Evolutionary conservation across 2,113 vertebrate genomes (phyloP).

Genomic region (Aegithalos caudatus): DNA sequence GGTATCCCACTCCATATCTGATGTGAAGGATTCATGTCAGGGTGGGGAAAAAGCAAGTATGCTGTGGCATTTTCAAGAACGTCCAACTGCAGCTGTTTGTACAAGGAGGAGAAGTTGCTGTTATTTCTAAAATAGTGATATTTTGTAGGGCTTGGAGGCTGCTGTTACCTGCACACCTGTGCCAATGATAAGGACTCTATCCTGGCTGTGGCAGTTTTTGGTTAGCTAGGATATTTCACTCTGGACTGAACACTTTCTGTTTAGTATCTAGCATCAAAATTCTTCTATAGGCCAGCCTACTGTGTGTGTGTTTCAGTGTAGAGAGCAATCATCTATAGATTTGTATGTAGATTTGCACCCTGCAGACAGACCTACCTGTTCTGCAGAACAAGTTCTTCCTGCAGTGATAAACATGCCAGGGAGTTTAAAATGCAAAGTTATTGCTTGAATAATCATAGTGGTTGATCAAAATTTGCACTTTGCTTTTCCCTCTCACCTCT

Average conservation of each 20-base stretch:
- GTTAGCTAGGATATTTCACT: not conserved
- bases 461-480: not conserved
- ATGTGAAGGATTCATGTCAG: not conserved
- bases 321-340: not conserved
- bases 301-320: accelerated
- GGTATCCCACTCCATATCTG: not conserved
- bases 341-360: not conserved
- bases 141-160: not conserved
- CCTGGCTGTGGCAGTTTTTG: not conserved
- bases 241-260: not conserved
- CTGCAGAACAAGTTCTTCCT: not conserved
- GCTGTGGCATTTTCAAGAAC: not conserved
- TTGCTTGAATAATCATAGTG: not conserved
- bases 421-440: not conserved
- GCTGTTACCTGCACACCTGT: not conserved
- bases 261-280: not conserved
- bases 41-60: not conserved
- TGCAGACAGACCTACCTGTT: not conserved
- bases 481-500: not conserved
- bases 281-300: not conserved
- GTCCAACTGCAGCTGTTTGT: not conserved
- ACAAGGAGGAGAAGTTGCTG: not conserved
- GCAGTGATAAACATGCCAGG: not conserved
- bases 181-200: not conserved
- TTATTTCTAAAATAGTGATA: not conserved